Evolutionary conservation across 2,113 vertebrate genomes (phyloP), one percentile per base, ranked within the genome.

Genomic region (Eleginops maclovinus): DNA sequence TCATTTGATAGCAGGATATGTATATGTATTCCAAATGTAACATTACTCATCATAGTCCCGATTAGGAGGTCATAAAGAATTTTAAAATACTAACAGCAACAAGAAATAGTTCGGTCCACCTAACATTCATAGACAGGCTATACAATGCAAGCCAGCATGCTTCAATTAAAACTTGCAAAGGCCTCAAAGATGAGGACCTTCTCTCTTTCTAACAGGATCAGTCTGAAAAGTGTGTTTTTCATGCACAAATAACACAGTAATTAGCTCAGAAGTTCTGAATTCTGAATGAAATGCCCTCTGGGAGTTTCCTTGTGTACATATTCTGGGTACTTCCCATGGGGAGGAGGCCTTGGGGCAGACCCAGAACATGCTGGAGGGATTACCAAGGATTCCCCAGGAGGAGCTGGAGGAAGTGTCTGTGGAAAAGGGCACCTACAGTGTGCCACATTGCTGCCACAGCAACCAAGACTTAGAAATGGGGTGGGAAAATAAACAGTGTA

Each of bases 401-500:
- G 31, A 71, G 21, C 19, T 13, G 31, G n/a, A 75, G 7, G 31
- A 64, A 41, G 56, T 56, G 24, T 53, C 44, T 68, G 9, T 15
- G 51, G 17, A 49, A 54, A 69, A 56, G 40, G 40, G 36, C 3
- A 12, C 15, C 21, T 63, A 17, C 50, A 77, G n/a, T n/a, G 40
- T 41, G 31, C 31, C 31, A 15, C 9, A 26, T 54, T 31, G 12
- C 43, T 58, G 70, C 47, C n/a, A 60, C n/a, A n/a, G 14, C 0
- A 11, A 58, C 49, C 47, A 53, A 62, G 49, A 74, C 55, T 24
- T 74, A 60, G 41, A 83, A 47, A 59, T 55, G 6, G 11, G 15
- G 21, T 2, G 21, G 51, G n/a, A n/a, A 67, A 67, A 75, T 36
- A 36, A 36, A 36, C 54, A 46, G 11, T 28, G 53, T 58, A n/a